These are phyloP conservation scores for Caenorhabditis angaria DNA, from an alignment of 2,888 invertebrate species.

Conservation along the genomic window DNA sequence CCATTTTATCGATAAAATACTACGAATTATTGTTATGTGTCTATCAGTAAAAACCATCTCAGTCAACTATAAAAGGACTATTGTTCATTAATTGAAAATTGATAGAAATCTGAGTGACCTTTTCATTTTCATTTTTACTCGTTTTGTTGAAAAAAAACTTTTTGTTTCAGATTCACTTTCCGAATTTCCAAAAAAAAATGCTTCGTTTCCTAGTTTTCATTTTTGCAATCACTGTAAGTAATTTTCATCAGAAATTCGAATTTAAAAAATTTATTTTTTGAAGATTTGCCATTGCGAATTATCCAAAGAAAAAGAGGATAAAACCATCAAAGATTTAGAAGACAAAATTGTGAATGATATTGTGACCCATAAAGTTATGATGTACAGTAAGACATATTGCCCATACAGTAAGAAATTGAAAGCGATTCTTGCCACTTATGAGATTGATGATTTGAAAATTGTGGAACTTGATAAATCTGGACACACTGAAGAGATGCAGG, in stretches of 20 bases:
- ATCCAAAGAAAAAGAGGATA: slow-evolving; percentile 37
- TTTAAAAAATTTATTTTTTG: slow-evolving; percentile 10
- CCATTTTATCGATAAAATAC: background rate
- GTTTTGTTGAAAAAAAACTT: background rate
- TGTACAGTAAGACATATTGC: slow-evolving; percentile 66
- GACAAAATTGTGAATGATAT: slow-evolving; percentile 42
- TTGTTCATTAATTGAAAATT: background rate
- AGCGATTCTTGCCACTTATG: slow-evolving; percentile 50
- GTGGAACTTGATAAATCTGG: slow-evolving; percentile 56
- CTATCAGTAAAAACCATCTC: background rate
- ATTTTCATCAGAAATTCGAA: background rate
- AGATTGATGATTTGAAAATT: slow-evolving; percentile 60
- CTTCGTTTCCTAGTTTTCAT: background rate
- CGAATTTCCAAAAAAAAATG: background rate
- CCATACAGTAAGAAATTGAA: slow-evolving; percentile 61
- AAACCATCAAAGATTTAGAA: slow-evolving; percentile 37
- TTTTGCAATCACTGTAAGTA: background rate
- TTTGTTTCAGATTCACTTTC: background rate
- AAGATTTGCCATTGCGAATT: slow-evolving; percentile 29
- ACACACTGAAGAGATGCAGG: slow-evolving; percentile 58
- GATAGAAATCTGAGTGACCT: slow-evolving; percentile 4
- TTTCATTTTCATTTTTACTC: background rate
- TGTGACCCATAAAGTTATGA: slow-evolving; percentile 46
- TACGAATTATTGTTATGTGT: background rate
- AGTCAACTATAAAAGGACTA: background rate